Evolutionary conservation across 2,888 invertebrate species (phyloP), one percentile per base, ranked within the genome.

Genomic region (Sphaerophoria taeniata): DNA sequence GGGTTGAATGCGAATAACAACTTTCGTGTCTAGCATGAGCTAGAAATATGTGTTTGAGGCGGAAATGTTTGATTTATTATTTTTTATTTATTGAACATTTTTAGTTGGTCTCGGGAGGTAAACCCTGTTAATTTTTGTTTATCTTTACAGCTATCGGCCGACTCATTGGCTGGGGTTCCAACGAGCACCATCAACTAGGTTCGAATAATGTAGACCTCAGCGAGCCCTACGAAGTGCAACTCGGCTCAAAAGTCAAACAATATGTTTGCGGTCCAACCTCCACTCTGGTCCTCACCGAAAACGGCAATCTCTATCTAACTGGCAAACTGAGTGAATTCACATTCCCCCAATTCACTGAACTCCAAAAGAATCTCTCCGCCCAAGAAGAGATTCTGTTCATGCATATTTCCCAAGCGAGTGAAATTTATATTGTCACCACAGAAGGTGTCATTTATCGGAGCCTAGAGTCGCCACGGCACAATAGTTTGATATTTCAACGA

Each of bases 341-440:
- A 43, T 91, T 91, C 87, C 88, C 90, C 33, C 89, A 89, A 81
- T 91, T 92, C 65, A 91, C 91, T 6, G 91, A 91, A 81, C 79
- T 92, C 31, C 90, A 90, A 78, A 90, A 90, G 82, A 91, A 91
- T 87, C 90, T 91, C n/a, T 88, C 90, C 12, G 88, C 89, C 5
- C 89, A 88, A 16, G 91, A 92, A 72, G 89, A 90, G 81, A 91
- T 92, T 14, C 89, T 90, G 58, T 92, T 90, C 63, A 89, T 92
- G 89, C 89, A 91, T 81, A 91, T 92, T 33, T 91, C 92, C 5
- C 89, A 90, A 86, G 88, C 90, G 4, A 92, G 91, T 87, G 92
- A 92, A 56, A 91, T 92, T 14, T 92, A 90, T 47, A 90, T 92
- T 43, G 90, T 92, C 9, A 91, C 91, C 39, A 91, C 90, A 78